Evolutionary conservation across 2,888 invertebrate species (phyloP).

Genomic region (Marasmarcha lunaedactyla): DNA sequence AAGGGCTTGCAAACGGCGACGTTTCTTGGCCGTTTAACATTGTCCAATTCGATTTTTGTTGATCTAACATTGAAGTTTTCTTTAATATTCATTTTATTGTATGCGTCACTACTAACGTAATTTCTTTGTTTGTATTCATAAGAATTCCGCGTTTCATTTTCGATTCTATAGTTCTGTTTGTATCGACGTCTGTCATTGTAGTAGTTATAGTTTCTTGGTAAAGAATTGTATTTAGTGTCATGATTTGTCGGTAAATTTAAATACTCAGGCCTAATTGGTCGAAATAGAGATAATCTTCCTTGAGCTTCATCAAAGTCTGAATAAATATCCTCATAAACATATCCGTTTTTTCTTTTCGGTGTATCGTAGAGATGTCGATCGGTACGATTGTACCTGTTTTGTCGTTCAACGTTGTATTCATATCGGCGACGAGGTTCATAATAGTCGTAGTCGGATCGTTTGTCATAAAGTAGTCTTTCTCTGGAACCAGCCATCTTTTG

Average conservation of each 20-base stretch:
- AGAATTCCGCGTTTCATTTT: slow-evolving; percentile 33
- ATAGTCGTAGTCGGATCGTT: slow-evolving; percentile 38
- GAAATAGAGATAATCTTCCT: slow-evolving; percentile 53
- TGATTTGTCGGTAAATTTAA: slow-evolving; percentile 50
- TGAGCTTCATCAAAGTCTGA: slow-evolving; percentile 63
- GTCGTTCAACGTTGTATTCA: slow-evolving; percentile 23
- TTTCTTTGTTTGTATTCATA: slow-evolving; percentile 25
- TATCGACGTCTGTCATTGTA: slow-evolving; percentile 42
- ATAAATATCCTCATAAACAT: slow-evolving; percentile 63
- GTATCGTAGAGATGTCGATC: slow-evolving; percentile 27
- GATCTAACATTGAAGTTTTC: slow-evolving; percentile 13
- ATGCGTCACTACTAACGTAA: slow-evolving; percentile 13
- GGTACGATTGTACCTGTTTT: slow-evolving; percentile 22
- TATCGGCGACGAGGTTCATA: slow-evolving; percentile 34
- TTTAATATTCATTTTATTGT: slow-evolving; percentile 14
- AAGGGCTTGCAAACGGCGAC: slow-evolving; percentile 58
- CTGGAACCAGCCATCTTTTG: slow-evolving; percentile 54
- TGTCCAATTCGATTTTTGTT: slow-evolving; percentile 16
- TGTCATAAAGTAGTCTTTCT: slow-evolving; percentile 50
- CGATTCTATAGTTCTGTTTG: slow-evolving; percentile 58
- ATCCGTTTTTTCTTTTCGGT: slow-evolving; percentile 52
- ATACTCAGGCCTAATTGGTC: slow-evolving; percentile 62
- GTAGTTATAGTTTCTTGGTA: slow-evolving; percentile 51
- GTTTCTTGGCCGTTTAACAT: slow-evolving; percentile 30
- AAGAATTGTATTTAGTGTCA: slow-evolving; percentile 51